Conservation (phyloP, 2,797 vertebrate species). For the Naso thynnoides region DNA sequence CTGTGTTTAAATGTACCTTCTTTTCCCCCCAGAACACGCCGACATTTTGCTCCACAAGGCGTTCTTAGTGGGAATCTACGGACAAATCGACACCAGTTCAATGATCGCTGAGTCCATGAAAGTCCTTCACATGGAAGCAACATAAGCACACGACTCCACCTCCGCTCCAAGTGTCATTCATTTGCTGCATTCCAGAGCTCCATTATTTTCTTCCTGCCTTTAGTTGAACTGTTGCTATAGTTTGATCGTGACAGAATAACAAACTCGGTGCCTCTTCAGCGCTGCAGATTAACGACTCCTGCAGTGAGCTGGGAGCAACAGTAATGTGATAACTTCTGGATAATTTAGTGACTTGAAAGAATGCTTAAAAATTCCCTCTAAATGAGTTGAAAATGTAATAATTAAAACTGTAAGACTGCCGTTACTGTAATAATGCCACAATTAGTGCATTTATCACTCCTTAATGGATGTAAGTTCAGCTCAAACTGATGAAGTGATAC, state of each 20-base stretch:
- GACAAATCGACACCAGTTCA: slow-evolving; percentile 97
- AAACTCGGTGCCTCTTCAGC: slow-evolving; percentile 20
- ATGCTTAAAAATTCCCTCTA: slow-evolving; percentile 34
- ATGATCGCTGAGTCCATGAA: slow-evolving; percentile 97
- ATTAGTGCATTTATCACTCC: slow-evolving; percentile 39
- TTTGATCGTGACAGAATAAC: slow-evolving; percentile 49
- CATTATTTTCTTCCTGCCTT: slow-evolving; percentile 21
- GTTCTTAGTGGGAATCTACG: slow-evolving; percentile 96
- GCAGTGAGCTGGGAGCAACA: slow-evolving; percentile 26
- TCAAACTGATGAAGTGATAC: slow-evolving; percentile 41
- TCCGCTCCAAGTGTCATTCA: not conserved
- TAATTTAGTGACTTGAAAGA: slow-evolving; percentile 56
- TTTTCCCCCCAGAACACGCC: slow-evolving; percentile 88
- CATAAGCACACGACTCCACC: slow-evolving; percentile 71
- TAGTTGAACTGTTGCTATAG: slow-evolving; percentile 29
- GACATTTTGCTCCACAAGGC: slow-evolving; percentile 95
- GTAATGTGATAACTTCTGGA: slow-evolving; percentile 32
- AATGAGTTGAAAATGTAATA: slow-evolving; percentile 42
- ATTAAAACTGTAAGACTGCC: slow-evolving; percentile 46
- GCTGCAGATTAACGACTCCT: slow-evolving; percentile 45
- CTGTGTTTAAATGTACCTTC: not conserved
- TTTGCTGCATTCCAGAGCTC: slow-evolving; percentile 36
- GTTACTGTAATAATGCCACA: slow-evolving; percentile 27
- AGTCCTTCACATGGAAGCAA: slow-evolving; percentile 96
- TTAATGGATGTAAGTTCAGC: slow-evolving; percentile 25